Conservation (phyloP, 2,797 vertebrate species). For the Muscicapa striata region DNA sequence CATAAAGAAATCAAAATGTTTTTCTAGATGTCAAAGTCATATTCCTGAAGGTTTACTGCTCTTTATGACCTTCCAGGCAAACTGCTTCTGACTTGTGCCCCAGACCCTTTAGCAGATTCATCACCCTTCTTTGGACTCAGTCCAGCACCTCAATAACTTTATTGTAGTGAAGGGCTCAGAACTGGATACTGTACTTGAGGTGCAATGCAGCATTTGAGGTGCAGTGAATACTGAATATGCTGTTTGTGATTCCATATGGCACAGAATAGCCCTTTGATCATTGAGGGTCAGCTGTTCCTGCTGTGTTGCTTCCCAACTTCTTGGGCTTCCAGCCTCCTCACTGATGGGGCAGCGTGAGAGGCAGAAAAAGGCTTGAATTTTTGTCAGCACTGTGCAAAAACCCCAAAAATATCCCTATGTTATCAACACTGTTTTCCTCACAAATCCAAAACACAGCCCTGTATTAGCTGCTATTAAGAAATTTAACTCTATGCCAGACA, state of each 20-base stretch:
- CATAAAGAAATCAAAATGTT: background rate
- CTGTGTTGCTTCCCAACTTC: rapidly evolving
- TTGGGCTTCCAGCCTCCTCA: background rate
- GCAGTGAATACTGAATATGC: background rate
- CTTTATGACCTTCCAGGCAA: background rate
- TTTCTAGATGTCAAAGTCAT: background rate
- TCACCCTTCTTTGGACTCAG: background rate
- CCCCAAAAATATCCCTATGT: background rate
- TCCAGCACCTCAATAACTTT: background rate
- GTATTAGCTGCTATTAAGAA: background rate
- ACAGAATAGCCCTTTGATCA: background rate
- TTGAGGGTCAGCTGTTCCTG: background rate
- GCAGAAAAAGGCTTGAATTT: background rate
- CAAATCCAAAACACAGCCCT: background rate
- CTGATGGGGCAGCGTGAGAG: rapidly evolving
- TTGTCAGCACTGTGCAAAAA: background rate
- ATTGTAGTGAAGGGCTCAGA: background rate
- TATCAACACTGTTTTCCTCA: background rate
- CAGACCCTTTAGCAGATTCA: background rate
- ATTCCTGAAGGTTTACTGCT: background rate
- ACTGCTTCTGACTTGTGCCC: background rate
- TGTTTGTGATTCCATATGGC: background rate
- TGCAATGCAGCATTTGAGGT: background rate
- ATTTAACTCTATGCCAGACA: background rate
- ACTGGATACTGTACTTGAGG: rapidly evolving